These are phyloP conservation scores for Pardalotus punctatus DNA, from an alignment of 2,113 vertebrate genomes.

Conservation along the genomic window DNA sequence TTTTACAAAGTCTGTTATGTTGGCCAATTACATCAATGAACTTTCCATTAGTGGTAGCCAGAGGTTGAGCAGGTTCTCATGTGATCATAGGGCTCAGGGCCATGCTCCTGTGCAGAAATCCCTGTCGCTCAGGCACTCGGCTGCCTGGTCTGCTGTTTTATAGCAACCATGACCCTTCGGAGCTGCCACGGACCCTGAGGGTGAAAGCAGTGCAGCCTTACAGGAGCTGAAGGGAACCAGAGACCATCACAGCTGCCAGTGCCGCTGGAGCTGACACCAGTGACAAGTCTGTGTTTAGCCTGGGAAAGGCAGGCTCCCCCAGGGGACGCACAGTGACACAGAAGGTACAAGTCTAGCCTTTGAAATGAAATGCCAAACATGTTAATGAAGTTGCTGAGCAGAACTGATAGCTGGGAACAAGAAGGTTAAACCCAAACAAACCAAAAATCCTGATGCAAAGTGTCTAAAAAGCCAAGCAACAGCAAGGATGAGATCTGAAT, in stretches of 20 bases:
- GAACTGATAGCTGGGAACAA: neutral
- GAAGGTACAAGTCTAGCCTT: neutral
- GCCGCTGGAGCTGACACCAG: neutral
- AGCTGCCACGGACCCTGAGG: neutral
- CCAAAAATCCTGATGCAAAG: neutral
- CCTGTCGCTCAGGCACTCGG: neutral
- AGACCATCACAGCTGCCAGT: neutral
- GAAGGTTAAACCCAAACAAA: neutral
- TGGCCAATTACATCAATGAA: neutral
- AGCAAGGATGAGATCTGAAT: neutral
- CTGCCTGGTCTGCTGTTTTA: neutral
- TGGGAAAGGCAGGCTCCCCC: neutral
- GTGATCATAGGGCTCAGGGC: neutral
- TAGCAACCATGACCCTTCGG: neutral
- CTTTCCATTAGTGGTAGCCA: neutral
- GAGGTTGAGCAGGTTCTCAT: neutral
- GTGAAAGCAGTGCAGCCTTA: neutral
- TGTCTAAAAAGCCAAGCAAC: neutral
- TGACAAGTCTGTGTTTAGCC: neutral
- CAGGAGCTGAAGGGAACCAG: conserved; percentile 2
- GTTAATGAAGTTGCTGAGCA: neutral
- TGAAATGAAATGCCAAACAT: neutral
- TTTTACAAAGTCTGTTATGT: neutral
- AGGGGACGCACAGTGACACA: neutral
- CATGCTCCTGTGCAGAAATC: neutral